Evolutionary conservation across 2,888 invertebrate genomes (phyloP).

Genomic region (Augochlorella aurata): DNA sequence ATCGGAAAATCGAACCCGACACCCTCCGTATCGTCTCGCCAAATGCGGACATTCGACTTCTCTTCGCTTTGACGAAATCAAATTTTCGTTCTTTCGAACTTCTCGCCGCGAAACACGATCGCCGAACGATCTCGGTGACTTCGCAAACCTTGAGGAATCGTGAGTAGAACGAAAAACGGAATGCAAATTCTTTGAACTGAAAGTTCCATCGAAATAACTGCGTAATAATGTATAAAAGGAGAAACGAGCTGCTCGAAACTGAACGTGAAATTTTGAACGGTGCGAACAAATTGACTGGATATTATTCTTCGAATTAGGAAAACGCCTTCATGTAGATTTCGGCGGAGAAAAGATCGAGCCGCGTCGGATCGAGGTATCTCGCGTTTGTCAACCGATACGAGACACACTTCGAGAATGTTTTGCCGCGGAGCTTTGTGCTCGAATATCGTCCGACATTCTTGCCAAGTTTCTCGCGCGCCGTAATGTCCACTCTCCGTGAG

Average conservation of each 20-base stretch:
- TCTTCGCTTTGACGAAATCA: neutral
- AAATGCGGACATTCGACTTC: neutral
- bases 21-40: neutral
- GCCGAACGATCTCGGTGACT: neutral
- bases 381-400: conserved; percentile 1
- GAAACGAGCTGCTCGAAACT: too few species aligned
- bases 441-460: conserved; percentile 52
- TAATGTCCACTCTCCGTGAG: conserved; percentile 5
- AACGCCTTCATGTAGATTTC: neutral
- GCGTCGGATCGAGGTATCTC: neutral
- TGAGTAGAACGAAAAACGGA: too few species aligned
- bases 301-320: too few species aligned
- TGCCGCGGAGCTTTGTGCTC: conserved; percentile 39
- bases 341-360: neutral
- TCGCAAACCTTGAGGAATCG: too few species aligned
- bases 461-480: conserved; percentile 18
- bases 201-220: too few species aligned
- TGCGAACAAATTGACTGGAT: too few species aligned
- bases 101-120: neutral
- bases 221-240: too few species aligned
- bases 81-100: neutral
- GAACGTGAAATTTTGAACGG: too few species aligned
- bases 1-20: neutral
- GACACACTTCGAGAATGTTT: conserved; percentile 25
- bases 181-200: too few species aligned